Base-by-base conservation (phyloP, 2,797 vertebrate species). In the Sphaeramia orbicularis region DNA sequence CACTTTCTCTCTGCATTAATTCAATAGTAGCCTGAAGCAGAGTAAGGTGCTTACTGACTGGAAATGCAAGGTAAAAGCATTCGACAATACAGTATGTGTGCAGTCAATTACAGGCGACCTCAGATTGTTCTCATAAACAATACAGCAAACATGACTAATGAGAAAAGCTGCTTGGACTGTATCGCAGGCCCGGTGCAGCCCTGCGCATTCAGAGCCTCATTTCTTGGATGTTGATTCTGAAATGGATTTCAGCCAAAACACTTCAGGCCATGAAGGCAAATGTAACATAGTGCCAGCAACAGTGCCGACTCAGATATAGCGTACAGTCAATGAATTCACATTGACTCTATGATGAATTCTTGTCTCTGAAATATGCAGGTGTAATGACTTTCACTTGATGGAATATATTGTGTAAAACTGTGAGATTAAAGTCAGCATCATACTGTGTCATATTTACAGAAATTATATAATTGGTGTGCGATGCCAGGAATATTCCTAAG, bases 161-260 rank as follows among this genome's bases (percentile, higher is more conserved):
- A 83, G 82, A 86, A 80, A 73, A 79, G 71, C 74, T 50, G 74
- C 78, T 73, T 51, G 76, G 71, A 80, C 60, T 76, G 66, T 64
- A 67, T 63, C 80, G 71, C 67, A 15, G 60, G 58, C 51, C 54
- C 68, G 14, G 48, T 58, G 78, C 74, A 80, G 80, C 69, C 71
- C 80, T 76, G 64, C 61, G 58, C 86, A 73, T 76, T 88, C 82
- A 74, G 53, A 86, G 52, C 37, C 72, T 84, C 61, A 58, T 89
- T 89, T 86, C 81, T 80, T 83, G 72, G 84, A 89, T 80, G 86
- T 86, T 79, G 85, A 88, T 83, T 89, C 84, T 74, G 51, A 84
- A 65, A 79, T 86, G 86, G 89, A 90, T 75, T 81, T 70, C 59
- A 58, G 86, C 88, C 89, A 91, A 87, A 88, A 78, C 62, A 65